Percentiles rank a stretch among this genome's conserved stretches.
These are phyloP conservation scores for Drosophila sproati DNA, from an alignment of 1,140 invertebrate species.

Conservation along the genomic window DNA sequence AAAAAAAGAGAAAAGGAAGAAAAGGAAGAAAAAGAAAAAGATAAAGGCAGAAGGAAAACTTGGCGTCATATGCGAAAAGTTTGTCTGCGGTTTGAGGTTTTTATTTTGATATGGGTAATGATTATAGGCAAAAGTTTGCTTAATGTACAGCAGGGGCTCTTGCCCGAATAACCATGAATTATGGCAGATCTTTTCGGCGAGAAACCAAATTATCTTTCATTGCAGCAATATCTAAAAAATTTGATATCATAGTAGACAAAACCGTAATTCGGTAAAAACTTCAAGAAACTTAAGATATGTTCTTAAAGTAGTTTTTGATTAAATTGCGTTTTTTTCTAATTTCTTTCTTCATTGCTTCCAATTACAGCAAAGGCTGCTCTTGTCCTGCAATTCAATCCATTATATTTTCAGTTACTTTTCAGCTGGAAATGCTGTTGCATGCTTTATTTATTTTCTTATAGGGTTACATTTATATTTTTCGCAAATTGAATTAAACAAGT, in stretches of 20 bases:
- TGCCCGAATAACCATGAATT: conserved; percentile 44
- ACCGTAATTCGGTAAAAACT: no score
- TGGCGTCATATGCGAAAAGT: conserved; percentile 80
- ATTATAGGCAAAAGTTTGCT: conserved; percentile 60
- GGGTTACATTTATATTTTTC: no score
- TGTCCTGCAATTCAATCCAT: no score
- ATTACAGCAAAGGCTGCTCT: no score
- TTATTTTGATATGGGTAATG: conserved; percentile 75
- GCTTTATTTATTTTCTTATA: no score
- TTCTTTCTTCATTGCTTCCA: no score
- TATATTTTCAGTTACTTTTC: no score
- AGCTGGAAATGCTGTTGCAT: no score
- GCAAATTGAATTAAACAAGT: background rate
- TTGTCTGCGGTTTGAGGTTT: conserved; percentile 70
- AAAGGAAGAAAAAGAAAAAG: conserved; percentile 28
- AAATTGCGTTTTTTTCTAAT: no score
- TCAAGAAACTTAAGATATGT: no score
- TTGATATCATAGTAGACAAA: no score
- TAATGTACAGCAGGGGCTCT: conserved; percentile 53
- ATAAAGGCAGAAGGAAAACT: conserved; percentile 57
- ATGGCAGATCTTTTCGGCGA: conserved; percentile 28
- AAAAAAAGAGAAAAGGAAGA: conserved; percentile 20
- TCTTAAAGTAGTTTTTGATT: no score
- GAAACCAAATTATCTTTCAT: background rate
- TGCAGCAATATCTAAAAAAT: background rate